phyloP scores from a whole-genome alignment of 2,113 vertebrate species.

The Perca fluviatilis region DNA sequence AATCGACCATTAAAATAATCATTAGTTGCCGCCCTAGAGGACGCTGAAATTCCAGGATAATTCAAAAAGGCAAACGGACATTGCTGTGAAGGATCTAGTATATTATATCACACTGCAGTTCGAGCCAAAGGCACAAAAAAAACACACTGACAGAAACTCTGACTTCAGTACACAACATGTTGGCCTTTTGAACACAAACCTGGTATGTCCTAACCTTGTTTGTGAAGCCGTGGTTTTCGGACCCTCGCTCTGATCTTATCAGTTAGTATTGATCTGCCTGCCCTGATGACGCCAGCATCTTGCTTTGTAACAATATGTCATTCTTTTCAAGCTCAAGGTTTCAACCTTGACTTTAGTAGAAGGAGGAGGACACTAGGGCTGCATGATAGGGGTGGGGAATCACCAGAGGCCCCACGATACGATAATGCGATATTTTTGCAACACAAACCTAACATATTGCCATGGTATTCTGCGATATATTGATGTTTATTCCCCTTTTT shows the following conservation, averaged over 20 bases:
- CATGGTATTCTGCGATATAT: too few relatives aligned
- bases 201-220: constrained; percentile 54
- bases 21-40: too few relatives aligned
- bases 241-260: constrained; percentile 60
- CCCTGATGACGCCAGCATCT: constrained; percentile 15
- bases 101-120: background rate
- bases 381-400: too few relatives aligned
- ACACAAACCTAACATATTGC: too few relatives aligned
- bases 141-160: constrained; percentile 21
- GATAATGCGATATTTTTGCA: too few relatives aligned
- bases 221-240: constrained; percentile 26
- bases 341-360: constrained; percentile 8
- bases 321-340: constrained; percentile 42
- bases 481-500: too few relatives aligned
- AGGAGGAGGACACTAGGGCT: background rate
- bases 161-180: constrained; percentile 26
- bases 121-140: background rate
- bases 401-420: too few relatives aligned
- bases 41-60: background rate
- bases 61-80: background rate
- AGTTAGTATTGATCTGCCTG: constrained; percentile 55
- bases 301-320: constrained; percentile 18
- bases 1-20: too few relatives aligned
- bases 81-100: background rate
- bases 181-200: constrained; percentile 55